Percentiles rank a stretch among this genome's conserved stretches.
phyloP scores from a whole-genome alignment of 2,113 vertebrate genomes.

The Brachyhypopomus occidentalis region DNA sequence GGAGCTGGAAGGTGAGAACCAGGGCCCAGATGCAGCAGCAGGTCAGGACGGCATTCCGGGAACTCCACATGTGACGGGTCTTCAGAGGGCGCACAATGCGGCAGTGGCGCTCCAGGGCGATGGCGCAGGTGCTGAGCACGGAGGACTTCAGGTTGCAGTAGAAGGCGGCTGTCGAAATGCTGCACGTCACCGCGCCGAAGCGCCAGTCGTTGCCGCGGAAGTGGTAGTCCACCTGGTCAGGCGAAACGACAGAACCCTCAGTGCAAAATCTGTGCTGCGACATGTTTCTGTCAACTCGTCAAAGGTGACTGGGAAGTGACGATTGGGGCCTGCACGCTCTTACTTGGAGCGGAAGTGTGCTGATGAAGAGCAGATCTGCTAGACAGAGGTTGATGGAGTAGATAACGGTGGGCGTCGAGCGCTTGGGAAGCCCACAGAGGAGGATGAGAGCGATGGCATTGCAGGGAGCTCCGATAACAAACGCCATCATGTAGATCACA shows the following conservation, averaged over 20 bases:
- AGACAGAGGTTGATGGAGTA: conserved; percentile 45
- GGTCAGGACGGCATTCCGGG: conserved; percentile 10
- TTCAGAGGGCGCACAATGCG: conserved; percentile 40
- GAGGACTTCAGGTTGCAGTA: conserved; percentile 56
- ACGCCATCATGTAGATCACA: conserved; percentile 38
- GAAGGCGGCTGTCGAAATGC: conserved; percentile 29
- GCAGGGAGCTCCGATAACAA: conserved; percentile 54
- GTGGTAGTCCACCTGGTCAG: conserved; percentile 38
- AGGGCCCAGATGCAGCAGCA: conserved; percentile 46
- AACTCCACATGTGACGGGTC: conserved; percentile 19
- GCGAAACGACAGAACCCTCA: background rate
- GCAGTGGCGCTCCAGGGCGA: conserved; percentile 45
- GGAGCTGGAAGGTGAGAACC: conserved; percentile 46
- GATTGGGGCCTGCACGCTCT: background rate
- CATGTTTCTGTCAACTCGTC: background rate
- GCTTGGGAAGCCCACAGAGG: conserved; percentile 36
- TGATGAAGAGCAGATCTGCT: conserved; percentile 39
- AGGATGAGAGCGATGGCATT: conserved; percentile 50
- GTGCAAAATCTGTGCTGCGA: no score
- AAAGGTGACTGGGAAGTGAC: background rate
- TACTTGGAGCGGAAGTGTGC: conserved; percentile 57
- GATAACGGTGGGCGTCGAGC: conserved; percentile 39
- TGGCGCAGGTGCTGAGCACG: conserved; percentile 49
- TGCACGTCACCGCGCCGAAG: background rate
- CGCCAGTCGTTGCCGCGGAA: conserved; percentile 26